Conservation (phyloP, 2,113 vertebrate species). For the Pelusios castaneus region DNA sequence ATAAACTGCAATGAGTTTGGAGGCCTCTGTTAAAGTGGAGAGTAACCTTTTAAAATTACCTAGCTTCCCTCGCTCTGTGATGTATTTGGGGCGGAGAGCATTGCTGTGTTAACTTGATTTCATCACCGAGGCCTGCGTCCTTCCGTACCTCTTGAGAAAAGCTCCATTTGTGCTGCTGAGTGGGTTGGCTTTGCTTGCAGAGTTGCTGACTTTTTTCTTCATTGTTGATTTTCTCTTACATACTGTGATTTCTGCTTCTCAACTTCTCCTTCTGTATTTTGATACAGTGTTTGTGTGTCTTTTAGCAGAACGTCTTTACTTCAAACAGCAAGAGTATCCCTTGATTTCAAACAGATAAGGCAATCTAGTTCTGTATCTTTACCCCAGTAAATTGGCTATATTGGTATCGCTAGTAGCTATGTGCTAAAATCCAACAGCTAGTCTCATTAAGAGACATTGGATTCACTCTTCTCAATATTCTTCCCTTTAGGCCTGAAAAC, state of each 20-base stretch:
- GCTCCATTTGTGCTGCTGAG: not conserved
- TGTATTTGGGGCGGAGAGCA: not conserved
- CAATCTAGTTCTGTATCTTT: slow-evolving; percentile 45
- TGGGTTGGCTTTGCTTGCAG: not conserved
- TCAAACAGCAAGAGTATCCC: slow-evolving; percentile 24
- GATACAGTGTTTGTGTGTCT: slow-evolving; percentile 15
- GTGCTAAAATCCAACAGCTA: slow-evolving; percentile 59
- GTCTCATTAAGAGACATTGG: slow-evolving; percentile 52
- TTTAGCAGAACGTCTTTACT: slow-evolving; percentile 36
- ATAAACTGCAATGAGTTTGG: not conserved
- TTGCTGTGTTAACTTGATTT: not conserved
- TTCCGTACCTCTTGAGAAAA: accelerated
- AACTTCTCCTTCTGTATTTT: slow-evolving; percentile 42
- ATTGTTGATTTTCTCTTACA: not conserved
- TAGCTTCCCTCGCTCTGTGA: not conserved
- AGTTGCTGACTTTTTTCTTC: not conserved
- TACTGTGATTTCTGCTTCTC: slow-evolving; percentile 4
- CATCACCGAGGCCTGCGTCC: not conserved
- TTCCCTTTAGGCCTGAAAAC: not conserved
- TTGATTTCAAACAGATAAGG: slow-evolving; percentile 3
- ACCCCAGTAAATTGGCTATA: slow-evolving; percentile 67
- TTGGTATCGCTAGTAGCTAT: slow-evolving; percentile 58
- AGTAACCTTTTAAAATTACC: not conserved
- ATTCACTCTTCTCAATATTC: slow-evolving; percentile 11
- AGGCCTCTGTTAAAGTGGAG: not conserved